Evolutionary conservation across 1,140 invertebrate genomes (phyloP).

Genomic region (Drosophila elegans): DNA sequence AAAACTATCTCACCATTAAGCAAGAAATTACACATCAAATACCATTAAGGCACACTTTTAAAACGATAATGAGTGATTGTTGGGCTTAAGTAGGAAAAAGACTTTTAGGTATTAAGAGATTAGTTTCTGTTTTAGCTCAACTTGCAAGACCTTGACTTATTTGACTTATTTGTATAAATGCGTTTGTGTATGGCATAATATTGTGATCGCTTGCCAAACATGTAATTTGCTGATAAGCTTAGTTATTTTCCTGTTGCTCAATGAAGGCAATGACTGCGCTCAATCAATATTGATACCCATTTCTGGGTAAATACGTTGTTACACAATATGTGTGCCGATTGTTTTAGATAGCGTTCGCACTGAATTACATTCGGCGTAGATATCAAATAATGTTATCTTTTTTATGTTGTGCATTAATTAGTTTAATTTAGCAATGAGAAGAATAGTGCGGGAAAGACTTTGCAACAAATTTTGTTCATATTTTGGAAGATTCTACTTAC

Average conservation of each 20-base stretch:
- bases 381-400: conserved; percentile 8
- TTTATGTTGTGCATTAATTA: conserved; percentile 9
- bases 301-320: conserved; percentile 8
- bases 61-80: not conserved
- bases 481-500: no score
- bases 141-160: conserved; percentile 6
- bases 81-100: not conserved
- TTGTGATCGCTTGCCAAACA: conserved; percentile 24
- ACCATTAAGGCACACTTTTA: not conserved
- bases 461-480: no score
- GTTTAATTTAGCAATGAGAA: conserved; percentile 5
- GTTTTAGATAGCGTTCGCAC: conserved; percentile 11
- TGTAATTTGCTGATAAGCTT: conserved; percentile 36
- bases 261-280: not conserved
- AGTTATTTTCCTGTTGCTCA: not conserved
- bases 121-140: conserved; percentile 1
- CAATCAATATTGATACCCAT: conserved; percentile 20
- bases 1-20: not conserved
- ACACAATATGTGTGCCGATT: conserved; percentile 12
- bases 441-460: not conserved
- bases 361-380: not conserved
- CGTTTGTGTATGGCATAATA: conserved; percentile 7
- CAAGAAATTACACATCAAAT: not conserved
- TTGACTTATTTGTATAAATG: not conserved
- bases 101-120: not conserved